Evolutionary conservation across 1,140 invertebrate species (phyloP), one percentile per base, ranked within the genome.

Genomic region (Drosophila prosaltans): DNA sequence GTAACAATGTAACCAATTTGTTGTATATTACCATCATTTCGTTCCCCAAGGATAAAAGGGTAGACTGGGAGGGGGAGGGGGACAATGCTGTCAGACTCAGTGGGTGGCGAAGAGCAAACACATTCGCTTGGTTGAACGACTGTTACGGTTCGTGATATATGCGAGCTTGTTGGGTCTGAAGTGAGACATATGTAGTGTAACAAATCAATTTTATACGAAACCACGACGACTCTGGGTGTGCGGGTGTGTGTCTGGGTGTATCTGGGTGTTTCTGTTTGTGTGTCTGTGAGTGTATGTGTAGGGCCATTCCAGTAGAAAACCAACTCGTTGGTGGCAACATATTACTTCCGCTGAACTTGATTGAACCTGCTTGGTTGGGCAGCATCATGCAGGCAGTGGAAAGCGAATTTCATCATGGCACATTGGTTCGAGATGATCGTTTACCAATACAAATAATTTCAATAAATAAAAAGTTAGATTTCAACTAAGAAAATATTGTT

Each of bases 161-260:
- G 41, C 10, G 36, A 58, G 63, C 36, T 65, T 64, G 57, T 69
- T 69, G 54, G 62, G 59, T 67, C 45, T 65, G 74, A 78, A 77
- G 74, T 78, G 68, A 86, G 81, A 86, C 81, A 85, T 86, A 85
- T 85, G 82, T 85, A 81, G 74, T 64, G 70, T 85, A 86, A 86
- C 83, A 86, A 86, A 86, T 86, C 82, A 86, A 86, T 86, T 88
- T 86, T 86, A 79, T 75, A 78, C 74, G 65, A 79, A 69, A 67
- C 48, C 79, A 67, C 65, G 69, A 41, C 28, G 36, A n/a, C 21
- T 4, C 3, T 24, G 5, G 9, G 64, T 28, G 36, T 16, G 28
- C 6, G 36, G 0, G 26, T 16, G 63, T 7, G 24, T 10, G 48
- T 16, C 5, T 8, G 4, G 62, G 26, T 1, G 32, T 36, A 36